Conservation (phyloP, 2,888 invertebrate genomes). For the Aleiodes leptofemur region DNA sequence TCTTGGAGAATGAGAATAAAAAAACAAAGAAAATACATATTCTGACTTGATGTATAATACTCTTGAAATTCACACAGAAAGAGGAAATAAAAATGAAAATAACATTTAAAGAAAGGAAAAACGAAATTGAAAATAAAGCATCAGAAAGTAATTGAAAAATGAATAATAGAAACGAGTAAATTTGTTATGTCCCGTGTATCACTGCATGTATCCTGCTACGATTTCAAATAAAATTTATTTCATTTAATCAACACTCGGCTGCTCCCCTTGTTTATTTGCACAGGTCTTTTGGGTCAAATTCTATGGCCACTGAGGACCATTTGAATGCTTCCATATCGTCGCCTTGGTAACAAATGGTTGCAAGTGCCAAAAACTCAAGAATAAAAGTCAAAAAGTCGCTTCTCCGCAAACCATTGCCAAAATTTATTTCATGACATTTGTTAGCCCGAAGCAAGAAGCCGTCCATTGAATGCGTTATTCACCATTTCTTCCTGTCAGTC, state of each 20-base stretch:
- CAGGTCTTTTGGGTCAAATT: conserved; percentile 6
- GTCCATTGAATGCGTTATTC: too few relatives aligned
- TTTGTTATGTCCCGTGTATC: neutral
- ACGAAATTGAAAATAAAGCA: conserved; percentile 35
- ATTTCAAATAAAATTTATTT: neutral
- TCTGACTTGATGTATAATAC: conserved; percentile 31
- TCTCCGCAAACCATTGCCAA: too few relatives aligned
- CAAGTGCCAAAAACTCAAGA: too few relatives aligned
- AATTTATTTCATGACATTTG: too few relatives aligned
- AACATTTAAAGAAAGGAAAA: neutral
- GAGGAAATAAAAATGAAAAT: neutral
- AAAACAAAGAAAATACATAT: conserved; percentile 24
- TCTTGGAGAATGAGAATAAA: conserved; percentile 20
- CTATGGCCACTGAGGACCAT: neutral
- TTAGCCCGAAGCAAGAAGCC: too few relatives aligned
- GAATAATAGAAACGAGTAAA: conserved; percentile 1
- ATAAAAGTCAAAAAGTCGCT: too few relatives aligned
- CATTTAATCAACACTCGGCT: conserved; percentile 13
- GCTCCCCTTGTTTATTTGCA: neutral
- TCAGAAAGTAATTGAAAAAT: neutral
- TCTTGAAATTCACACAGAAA: neutral
- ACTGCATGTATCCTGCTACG: neutral
- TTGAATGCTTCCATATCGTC: neutral
- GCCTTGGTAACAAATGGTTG: too few relatives aligned
- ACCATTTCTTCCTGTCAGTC: too few relatives aligned